These are phyloP conservation scores for Gadopsis bispinosus DNA, from an alignment of 2,797 vertebrate species.

Conservation along the genomic window DNA sequence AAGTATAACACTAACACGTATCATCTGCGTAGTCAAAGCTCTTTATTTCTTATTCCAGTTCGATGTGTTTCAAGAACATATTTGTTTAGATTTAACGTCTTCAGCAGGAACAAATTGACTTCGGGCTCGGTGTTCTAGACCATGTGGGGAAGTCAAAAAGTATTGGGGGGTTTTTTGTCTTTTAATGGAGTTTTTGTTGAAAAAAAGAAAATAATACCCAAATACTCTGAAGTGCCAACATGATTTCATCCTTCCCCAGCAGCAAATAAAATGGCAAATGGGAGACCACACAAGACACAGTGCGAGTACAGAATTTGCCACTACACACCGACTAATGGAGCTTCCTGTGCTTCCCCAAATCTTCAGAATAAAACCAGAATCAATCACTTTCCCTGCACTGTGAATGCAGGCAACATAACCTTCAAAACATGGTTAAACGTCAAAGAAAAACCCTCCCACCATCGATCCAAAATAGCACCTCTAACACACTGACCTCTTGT, in stretches of 20 bases:
- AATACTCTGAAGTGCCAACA: background rate
- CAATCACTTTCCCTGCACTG: background rate
- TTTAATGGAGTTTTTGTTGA: background rate
- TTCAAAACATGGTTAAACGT: background rate
- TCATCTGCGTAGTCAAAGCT: background rate
- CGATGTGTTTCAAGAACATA: background rate
- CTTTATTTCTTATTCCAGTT: background rate
- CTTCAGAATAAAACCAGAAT: background rate
- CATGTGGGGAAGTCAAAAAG: too few relatives aligned
- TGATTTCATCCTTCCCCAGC: background rate
- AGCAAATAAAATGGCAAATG: background rate
- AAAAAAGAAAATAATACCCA: background rate
- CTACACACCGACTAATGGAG: background rate
- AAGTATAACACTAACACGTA: background rate
- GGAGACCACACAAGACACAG: background rate
- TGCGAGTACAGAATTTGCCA: background rate
- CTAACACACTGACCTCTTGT: slow-evolving; percentile 64
- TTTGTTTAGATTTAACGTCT: background rate
- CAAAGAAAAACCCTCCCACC: too few relatives aligned
- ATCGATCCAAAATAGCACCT: background rate
- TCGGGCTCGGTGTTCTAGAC: background rate
- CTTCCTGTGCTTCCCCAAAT: background rate
- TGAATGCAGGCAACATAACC: background rate
- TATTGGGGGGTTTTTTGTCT: background rate
- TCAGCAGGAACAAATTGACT: background rate